Percentiles rank a stretch among this genome's conserved stretches.
Conservation (phyloP, 2,888 invertebrate species). For the Punctoribates punctum region DNA sequence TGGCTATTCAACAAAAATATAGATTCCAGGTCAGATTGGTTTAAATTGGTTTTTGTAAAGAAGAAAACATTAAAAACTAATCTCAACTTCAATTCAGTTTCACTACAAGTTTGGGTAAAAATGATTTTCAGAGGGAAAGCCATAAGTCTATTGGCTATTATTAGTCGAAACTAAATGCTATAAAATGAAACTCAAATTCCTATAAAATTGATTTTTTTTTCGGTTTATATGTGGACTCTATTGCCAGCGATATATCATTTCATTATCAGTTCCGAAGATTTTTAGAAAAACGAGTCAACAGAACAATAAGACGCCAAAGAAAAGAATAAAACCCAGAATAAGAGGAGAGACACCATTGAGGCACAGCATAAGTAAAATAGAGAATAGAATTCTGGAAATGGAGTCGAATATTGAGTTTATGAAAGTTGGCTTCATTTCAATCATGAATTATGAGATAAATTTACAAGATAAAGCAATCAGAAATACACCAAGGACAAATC, state of each 20-base stretch:
- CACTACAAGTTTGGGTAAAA: too few species aligned
- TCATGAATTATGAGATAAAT: too few species aligned
- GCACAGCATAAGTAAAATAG: not conserved
- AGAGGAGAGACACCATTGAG: not conserved
- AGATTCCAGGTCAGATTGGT: too few species aligned
- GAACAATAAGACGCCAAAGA: not conserved
- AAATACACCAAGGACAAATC: too few species aligned
- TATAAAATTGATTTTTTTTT: not conserved
- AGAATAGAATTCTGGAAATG: not conserved
- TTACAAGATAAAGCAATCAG: too few species aligned
- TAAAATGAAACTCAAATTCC: slow-evolving; percentile 20
- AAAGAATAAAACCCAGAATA: slow-evolving; percentile 1
- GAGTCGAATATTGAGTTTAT: not conserved
- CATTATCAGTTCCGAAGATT: slow-evolving; percentile 17
- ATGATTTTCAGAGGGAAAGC: too few species aligned
- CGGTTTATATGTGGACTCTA: slow-evolving; percentile 15
- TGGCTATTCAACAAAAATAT: too few species aligned
- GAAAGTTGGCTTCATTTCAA: too few species aligned
- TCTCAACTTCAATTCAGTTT: too few species aligned
- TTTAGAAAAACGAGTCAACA: not conserved
- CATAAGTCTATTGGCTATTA: not conserved
- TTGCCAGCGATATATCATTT: slow-evolving; percentile 19
- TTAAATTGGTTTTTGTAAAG: too few species aligned
- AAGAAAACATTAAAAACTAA: too few species aligned
- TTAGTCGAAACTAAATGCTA: not conserved